Conservation (phyloP, 1,140 invertebrate species). For the Zophobas atratus region DNA sequence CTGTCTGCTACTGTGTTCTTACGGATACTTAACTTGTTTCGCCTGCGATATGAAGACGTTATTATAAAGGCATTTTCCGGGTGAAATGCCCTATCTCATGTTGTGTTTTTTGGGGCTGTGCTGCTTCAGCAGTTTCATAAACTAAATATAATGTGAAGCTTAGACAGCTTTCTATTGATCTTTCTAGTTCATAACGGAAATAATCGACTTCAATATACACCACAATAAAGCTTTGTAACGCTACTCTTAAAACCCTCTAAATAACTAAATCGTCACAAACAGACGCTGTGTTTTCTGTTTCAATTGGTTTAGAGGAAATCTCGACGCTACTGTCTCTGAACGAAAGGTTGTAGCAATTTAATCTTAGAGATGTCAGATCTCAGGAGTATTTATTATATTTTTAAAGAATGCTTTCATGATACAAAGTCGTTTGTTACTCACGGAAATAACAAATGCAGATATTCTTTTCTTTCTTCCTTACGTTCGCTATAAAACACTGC, state of each 20-base stretch:
- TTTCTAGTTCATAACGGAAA: constrained; percentile 25
- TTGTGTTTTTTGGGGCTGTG: constrained; percentile 10
- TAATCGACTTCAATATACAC: constrained; percentile 7
- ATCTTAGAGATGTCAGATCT: no score
- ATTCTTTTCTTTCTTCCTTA: no score
- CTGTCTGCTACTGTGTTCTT: neutral
- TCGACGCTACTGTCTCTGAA: neutral
- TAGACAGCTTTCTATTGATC: constrained; percentile 28
- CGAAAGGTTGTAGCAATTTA: no score
- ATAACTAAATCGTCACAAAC: constrained; percentile 8
- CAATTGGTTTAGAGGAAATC: constrained; percentile 1
- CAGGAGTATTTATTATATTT: no score
- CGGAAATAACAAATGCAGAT: no score
- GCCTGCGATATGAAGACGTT: neutral
- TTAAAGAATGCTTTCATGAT: no score
- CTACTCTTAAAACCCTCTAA: neutral
- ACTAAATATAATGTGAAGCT: constrained; percentile 33
- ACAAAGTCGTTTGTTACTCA: no score
- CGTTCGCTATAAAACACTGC: no score
- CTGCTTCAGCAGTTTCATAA: constrained; percentile 19
- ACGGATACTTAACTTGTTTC: neutral
- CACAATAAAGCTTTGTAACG: constrained; percentile 14
- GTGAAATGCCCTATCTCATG: constrained; percentile 40
- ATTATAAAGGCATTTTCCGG: constrained; percentile 39
- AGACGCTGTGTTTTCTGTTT: neutral